Evolutionary conservation across 2,888 invertebrate species (phyloP).

Genomic region (Athalia rosae): DNA sequence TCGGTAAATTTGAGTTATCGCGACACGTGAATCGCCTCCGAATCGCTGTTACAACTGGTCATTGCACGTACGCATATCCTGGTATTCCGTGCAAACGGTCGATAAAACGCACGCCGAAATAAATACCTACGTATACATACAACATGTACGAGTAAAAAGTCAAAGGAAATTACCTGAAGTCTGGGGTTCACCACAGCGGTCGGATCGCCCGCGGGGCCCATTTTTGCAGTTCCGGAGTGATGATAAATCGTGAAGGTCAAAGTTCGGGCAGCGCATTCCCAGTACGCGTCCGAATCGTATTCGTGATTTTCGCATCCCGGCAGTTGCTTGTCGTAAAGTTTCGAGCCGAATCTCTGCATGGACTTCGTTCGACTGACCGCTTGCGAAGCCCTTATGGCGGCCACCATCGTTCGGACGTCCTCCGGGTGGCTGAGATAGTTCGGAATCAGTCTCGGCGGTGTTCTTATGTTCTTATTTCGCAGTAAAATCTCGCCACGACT

Average conservation of each 20-base stretch:
- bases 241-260: conserved; percentile 84
- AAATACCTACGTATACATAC: not conserved
- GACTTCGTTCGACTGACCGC: conserved; percentile 78
- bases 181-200: conserved; percentile 80
- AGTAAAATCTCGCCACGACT: conserved; percentile 82
- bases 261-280: conserved; percentile 81
- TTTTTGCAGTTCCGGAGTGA: conserved; percentile 79
- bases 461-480: conserved; percentile 79
- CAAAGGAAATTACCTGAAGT: conserved; percentile 68
- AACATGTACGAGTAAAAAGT: not conserved
- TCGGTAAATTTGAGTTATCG: too few relatives aligned
- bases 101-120: not conserved
- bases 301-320: conserved; percentile 77
- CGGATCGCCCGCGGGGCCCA: conserved; percentile 79
- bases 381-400: conserved; percentile 77
- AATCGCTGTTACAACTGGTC: too few relatives aligned
- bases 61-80: too few relatives aligned
- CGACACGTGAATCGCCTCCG: too few relatives aligned
- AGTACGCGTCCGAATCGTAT: conserved; percentile 82
- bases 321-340: conserved; percentile 75
- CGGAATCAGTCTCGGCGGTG: conserved; percentile 80
- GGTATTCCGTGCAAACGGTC: too few relatives aligned
- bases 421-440: conserved; percentile 81
- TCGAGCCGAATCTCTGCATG: conserved; percentile 77
- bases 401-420: conserved; percentile 79